phyloP scores from a whole-genome alignment of 1,140 invertebrate species.

The Drosophila watanabei region DNA sequence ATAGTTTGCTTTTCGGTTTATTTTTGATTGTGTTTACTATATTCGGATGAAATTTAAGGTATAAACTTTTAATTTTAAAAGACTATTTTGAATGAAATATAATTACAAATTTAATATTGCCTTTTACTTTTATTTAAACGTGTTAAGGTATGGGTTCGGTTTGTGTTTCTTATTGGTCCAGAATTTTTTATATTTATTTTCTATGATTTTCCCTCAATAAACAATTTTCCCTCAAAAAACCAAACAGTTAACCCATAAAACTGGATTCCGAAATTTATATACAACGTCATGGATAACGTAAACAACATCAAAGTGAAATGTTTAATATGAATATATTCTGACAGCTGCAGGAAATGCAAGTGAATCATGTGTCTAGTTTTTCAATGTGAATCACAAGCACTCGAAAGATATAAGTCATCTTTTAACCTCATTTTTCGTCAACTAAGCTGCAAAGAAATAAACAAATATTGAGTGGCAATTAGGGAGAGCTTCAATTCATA shows the following conservation, averaged over 20 bases:
- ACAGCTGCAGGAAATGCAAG: conserved; percentile 12
- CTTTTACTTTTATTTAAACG: too few relatives aligned
- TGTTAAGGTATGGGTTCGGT: too few relatives aligned
- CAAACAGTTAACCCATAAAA: conserved; percentile 3
- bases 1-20: not conserved
- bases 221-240: too few relatives aligned
- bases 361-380: conserved; percentile 19
- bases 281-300: conserved; percentile 17
- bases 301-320: conserved; percentile 23
- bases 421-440: not conserved
- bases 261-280: not conserved
- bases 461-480: conserved; percentile 3
- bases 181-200: not conserved
- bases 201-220: not conserved
- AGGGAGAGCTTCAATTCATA: not conserved
- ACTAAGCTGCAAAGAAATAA: conserved; percentile 7
- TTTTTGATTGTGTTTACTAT: not conserved
- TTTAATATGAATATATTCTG: conserved; percentile 22
- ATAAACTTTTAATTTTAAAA: too few relatives aligned
- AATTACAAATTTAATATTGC: too few relatives aligned
- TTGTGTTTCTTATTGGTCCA: not conserved
- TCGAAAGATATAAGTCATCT: not conserved
- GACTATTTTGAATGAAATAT: too few relatives aligned
- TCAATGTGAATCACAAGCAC: conserved; percentile 6
- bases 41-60: not conserved